A percentile compares a stretch with the other conserved stretches of the same genome.
phyloP scores from a whole-genome alignment of 2,797 vertebrate species.

The Lagothrix lagotricha region DNA sequence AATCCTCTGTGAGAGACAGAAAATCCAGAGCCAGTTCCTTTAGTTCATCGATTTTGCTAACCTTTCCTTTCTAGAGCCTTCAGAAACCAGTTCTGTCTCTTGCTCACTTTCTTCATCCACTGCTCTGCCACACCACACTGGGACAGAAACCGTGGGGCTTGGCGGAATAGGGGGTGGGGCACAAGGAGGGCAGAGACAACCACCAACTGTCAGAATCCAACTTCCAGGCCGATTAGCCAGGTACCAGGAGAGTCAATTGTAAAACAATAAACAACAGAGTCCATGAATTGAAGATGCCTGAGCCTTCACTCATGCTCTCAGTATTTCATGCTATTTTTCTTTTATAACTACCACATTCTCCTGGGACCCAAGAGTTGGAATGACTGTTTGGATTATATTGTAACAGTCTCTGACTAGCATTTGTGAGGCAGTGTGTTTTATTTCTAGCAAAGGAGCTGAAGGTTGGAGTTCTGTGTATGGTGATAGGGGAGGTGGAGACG shows the following conservation, averaged over 20 bases:
- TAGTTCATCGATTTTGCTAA: slow-evolving; percentile 1
- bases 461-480: not conserved
- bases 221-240: not conserved
- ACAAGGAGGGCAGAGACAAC: not conserved
- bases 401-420: slow-evolving; percentile 18
- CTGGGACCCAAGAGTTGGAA: not conserved
- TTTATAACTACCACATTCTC: not conserved
- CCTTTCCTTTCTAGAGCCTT: slow-evolving; percentile 32
- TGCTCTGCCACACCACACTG: not conserved
- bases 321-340: not conserved
- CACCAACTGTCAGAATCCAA: not conserved
- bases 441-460: slow-evolving; percentile 26
- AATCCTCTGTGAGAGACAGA: not conserved
- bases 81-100: slow-evolving; percentile 16
- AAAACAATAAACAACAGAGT: not conserved
- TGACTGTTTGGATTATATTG: not conserved
- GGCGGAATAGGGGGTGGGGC: not conserved
- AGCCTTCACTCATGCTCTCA: not conserved
- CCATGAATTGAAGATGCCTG: not conserved
- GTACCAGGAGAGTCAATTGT: not conserved
- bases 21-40: not conserved
- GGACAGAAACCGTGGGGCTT: not conserved
- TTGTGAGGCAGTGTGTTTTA: slow-evolving; percentile 19
- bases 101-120: not conserved
- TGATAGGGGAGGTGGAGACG: not conserved